Base-by-base conservation (phyloP, 2,888 invertebrate species). In the Gerris lacustris region DNA sequence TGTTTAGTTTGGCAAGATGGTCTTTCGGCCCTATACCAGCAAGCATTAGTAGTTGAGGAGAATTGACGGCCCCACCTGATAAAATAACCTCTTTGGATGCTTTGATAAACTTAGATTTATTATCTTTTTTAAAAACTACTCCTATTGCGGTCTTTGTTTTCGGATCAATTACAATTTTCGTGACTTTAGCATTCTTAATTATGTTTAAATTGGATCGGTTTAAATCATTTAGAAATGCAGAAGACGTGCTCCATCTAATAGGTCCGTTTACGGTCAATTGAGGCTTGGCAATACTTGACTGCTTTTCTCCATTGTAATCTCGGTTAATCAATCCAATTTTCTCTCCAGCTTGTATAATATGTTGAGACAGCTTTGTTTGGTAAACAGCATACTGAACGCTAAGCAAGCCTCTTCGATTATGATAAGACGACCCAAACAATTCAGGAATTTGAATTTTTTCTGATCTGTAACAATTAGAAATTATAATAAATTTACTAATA, bases 231-330 rank as follows among this genome's bases (percentile, higher is more conserved):
- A 95, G 80, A 77, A 94, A 95, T 0, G 94, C 94, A 81, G 94
- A 31, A 1, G 31, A 94, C 0, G 93, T 91, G 5, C 93, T 93
- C 78, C 94, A 95, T 1, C 94, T 85, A 55, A 91, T 88, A 0
- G 94, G 94, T 15, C 88, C 83, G 72, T 91, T 80, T 0, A 87
- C 82, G 0, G 91, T 90, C 6, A 91, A 91, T 79, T 94, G 93
- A 0, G 92, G 91, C 66, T 92, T 88, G 90, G 92, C 92, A 77
- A 94, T 93, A 0, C 94, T 94, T 0, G 91, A 87, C 80, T 94
- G 93, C 73, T 86, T 86, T 76, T 91, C 90, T 0, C 94, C 94
- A 79, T 94, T 94, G 66, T 92, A 87, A 78, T 94, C 94, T 64
- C 92, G 84, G 78, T 92, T 92, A 74, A 88, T 85, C 78, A 93